These are phyloP conservation scores for Drosophila sp. DNA, from an alignment of 1,140 invertebrate genomes.

Conservation along the genomic window DNA sequence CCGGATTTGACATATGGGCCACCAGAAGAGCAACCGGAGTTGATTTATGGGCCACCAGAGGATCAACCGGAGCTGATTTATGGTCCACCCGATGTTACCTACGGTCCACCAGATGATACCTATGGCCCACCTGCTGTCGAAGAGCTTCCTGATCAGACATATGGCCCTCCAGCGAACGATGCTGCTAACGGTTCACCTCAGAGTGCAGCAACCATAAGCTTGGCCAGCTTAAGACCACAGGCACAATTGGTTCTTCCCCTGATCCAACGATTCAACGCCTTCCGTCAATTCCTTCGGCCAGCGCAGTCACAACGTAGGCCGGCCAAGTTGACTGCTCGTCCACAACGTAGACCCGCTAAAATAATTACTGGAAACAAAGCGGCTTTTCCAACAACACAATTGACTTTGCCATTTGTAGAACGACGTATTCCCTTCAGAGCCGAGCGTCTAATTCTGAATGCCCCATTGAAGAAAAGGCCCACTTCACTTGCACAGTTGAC, in stretches of 20 bases:
- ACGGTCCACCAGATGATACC: constrained; percentile 33
- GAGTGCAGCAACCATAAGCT: constrained; percentile 55
- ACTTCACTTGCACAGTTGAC: constrained; percentile 33
- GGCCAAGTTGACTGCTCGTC: constrained; percentile 48
- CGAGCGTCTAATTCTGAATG: constrained; percentile 57
- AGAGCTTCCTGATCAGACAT: constrained; percentile 26
- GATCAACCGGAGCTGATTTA: constrained; percentile 34
- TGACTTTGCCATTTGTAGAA: constrained; percentile 64
- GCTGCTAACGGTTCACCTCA: constrained; percentile 20
- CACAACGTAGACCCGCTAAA: constrained; percentile 44
- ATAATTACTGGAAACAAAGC: constrained; percentile 45
- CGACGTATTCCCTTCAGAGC: constrained; percentile 65
- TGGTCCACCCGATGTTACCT: constrained; percentile 42
- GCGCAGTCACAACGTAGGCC: constrained; percentile 50
- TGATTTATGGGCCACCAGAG: constrained; percentile 34
- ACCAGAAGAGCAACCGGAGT: constrained; percentile 49
- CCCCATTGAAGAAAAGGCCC: constrained; percentile 51
- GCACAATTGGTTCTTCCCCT: constrained; percentile 59
- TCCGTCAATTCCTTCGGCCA: constrained; percentile 47
- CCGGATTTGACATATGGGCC: constrained; percentile 64
- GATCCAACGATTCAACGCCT: constrained; percentile 58
- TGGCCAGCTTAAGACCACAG: constrained; percentile 64
- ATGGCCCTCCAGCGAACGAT: constrained; percentile 37
- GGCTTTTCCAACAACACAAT: constrained; percentile 55
- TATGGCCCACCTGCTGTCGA: constrained; percentile 26